Percentiles rank a stretch among this genome's conserved stretches.
These are phyloP conservation scores for Pseudochaenichthys georgianus DNA, from an alignment of 2,797 vertebrate species.

Conservation along the genomic window DNA sequence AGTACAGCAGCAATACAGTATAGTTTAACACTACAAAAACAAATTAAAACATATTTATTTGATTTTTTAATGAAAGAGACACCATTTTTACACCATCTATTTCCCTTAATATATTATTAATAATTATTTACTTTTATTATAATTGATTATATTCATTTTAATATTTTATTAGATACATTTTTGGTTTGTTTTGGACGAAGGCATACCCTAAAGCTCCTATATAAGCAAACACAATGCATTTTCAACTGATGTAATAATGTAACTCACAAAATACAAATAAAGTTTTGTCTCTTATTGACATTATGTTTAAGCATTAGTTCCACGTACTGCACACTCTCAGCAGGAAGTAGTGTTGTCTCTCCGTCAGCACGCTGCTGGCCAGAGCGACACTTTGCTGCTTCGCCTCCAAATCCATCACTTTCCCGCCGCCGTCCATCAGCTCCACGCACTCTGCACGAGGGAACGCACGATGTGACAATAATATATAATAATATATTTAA, in stretches of 20 bases:
- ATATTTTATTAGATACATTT: no score
- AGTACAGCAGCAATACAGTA: background rate
- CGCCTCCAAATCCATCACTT: conserved; percentile 72
- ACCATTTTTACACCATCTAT: no score
- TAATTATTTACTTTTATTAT: no score
- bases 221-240: background rate
- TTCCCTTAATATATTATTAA: no score
- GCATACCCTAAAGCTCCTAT: no score
- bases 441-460: conserved; percentile 73
- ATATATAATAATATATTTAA: no score
- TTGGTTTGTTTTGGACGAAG: no score
- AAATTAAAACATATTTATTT: background rate
- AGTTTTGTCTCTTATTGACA: background rate
- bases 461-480: background rate
- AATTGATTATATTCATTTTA: no score
- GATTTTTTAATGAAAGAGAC: background rate
- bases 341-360: conserved; percentile 76
- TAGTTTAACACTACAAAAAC: background rate
- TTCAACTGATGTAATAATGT: background rate
- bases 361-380: conserved; percentile 72
- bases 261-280: background rate
- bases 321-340: conserved; percentile 77
- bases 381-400: conserved; percentile 66
- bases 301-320: background rate
- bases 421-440: conserved; percentile 76